These are phyloP conservation scores for Saxidomus purpurata DNA, from an alignment of 1,140 invertebrate species.

Conservation along the genomic window DNA sequence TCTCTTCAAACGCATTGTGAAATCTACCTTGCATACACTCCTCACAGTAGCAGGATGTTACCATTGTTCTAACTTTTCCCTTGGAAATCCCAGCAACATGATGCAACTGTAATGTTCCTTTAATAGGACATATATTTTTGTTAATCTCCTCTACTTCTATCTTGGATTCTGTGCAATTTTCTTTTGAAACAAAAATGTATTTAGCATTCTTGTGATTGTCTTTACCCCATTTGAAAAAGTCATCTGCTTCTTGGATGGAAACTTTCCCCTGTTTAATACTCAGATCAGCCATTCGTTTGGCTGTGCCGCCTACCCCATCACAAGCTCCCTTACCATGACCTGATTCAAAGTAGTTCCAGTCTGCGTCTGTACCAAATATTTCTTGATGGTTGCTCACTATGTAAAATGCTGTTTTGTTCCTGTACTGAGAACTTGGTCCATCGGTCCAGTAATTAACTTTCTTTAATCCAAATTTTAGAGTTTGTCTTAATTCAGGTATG, in stretches of 20 bases:
- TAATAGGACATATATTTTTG: neutral
- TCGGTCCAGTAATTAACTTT: slow-evolving; percentile 70
- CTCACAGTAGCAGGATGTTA: too few relatives aligned
- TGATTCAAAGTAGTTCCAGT: slow-evolving; percentile 18
- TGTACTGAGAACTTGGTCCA: slow-evolving; percentile 65
- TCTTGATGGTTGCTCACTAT: slow-evolving; percentile 45
- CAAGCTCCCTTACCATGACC: slow-evolving; percentile 27
- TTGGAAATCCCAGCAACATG: too few relatives aligned
- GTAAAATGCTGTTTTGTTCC: slow-evolving; percentile 66
- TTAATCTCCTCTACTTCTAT: neutral
- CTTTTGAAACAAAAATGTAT: neutral
- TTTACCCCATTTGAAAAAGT: slow-evolving; percentile 17
- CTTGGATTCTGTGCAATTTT: neutral
- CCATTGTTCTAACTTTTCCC: neutral
- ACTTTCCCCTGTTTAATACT: neutral
- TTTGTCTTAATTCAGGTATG: slow-evolving; percentile 35
- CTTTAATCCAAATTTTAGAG: neutral
- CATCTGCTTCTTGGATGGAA: neutral
- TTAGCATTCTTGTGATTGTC: neutral
- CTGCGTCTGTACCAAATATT: slow-evolving; percentile 27
- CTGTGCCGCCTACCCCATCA: neutral
- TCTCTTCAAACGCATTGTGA: neutral
- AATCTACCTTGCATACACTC: too few relatives aligned
- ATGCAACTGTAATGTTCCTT: too few relatives aligned
- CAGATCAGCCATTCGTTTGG: neutral